Base-by-base conservation (phyloP, 2,888 invertebrate species). In the Ophioninae sp. region DNA sequence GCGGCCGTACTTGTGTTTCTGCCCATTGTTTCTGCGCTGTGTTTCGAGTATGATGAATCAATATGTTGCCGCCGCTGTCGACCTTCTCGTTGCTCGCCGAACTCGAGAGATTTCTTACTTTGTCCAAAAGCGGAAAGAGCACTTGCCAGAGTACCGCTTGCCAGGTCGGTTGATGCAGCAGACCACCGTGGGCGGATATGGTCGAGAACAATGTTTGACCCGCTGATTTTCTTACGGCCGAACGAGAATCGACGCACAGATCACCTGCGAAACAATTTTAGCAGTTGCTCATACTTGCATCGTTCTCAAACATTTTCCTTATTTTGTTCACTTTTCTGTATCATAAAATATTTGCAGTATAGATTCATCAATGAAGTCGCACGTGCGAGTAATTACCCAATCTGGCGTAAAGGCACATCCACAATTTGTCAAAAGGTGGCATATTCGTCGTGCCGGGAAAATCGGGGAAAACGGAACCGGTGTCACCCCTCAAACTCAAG, bases 11-110 rank as follows among this genome's bases (percentile, higher is more conserved):
- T 94, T 98, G 98, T 0, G 99, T 99, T 93, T 99, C 99, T 0
- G 99, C 98, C 99, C 99, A 99, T 91, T 99, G 99, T 90, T 99
- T 99, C 93, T 99, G 98, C 69, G 99, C 99, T 0, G 99, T 99
- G 93, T 99, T 99, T 81, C 99, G 95, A 0, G 99, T 98, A 93
- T 99, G 99, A 93, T 99, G 99, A 89, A 99, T 99, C 6, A 99
- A 94, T 87, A 99, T 98, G 91, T 98, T 98, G 81, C 97, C 98
- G 65, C 97, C 98, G 0, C 97, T 96, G 90, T 98, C 98, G 69
- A 98, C 98, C 91, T 97, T 97, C 89, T 96, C 96, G 20, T 94
- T 96, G 86, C 96, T 96, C 0, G 96, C 96, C 44, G 95, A 95
- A 87, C 95, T 95, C 0, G 96, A 96, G 64, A 96, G 94, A 86